Base-by-base conservation (phyloP, 2,113 vertebrate species). In the Elachura formosa region DNA sequence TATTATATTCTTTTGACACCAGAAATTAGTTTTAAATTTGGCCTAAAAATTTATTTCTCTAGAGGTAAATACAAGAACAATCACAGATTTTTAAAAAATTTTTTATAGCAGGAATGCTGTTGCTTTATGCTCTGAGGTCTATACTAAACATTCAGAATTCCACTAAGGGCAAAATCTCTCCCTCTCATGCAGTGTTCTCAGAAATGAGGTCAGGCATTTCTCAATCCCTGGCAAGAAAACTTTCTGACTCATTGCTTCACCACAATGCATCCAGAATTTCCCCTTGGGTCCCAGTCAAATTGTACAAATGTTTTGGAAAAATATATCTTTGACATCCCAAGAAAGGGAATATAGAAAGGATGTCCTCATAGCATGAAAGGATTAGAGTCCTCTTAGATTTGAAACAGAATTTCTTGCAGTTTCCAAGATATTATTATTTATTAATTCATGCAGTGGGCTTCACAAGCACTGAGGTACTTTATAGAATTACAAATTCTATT, bases 261-360 rank as follows among this genome's bases (percentile, higher is more conserved):
- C 48, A 87, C 91, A 93, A 91, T 96, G 92, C 93, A 89, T 90
- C 26, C 12, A 96, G 88, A 93, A 91, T 84, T 93, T 92, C 90
- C 97, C 89, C 95, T 84, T 89, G 85, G 91, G 97, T 95, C 61
- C 77, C 79, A 87, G 95, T 96, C 91, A 97, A 67, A 95, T 94
- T 90, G 76, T 95, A 97, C 69, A 97, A 90, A 96, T 92, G 71
- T n/a, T 89, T 95, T 94, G 85, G 93, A 97, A 95, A 95, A 96
- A 96, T 96, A 26, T 55, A 96, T 95, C 85, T 94, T 74, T 92
- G 90, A 97, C 93, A 92, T 96, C 54, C 77, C 68, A 49, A 79
- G 82, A 89, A 97, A 94, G 45, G 29, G 67, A 93, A 84, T 91
- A 34, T 72, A 87, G 85, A 96, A 91, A 83, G 41, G 12, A 36